phyloP scores from a whole-genome alignment of 1,140 invertebrate genomes.

The Zaprionus davidi region DNA sequence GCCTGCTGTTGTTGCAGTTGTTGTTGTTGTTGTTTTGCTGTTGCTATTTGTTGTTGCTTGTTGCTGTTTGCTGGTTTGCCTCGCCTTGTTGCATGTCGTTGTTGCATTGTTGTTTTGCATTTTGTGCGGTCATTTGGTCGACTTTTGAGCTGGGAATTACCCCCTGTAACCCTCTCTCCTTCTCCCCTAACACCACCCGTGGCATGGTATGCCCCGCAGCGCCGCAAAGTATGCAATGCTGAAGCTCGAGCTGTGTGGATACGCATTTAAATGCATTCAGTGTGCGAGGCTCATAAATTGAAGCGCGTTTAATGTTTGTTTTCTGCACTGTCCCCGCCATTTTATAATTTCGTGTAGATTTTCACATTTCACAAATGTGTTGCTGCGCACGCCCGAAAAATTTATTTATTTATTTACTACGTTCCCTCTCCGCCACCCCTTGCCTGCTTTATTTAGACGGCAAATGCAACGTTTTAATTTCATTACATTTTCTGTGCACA shows the following conservation, averaged over 20 bases:
- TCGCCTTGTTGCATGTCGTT: constrained; percentile 53
- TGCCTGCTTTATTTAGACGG: constrained; percentile 33
- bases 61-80: constrained; percentile 37
- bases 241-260: constrained; percentile 15
- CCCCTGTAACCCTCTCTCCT: background rate
- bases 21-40: constrained; percentile 19
- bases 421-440: background rate
- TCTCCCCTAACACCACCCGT: background rate
- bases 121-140: constrained; percentile 66
- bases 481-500: constrained; percentile 62
- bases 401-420: constrained; percentile 73
- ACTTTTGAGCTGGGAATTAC: constrained; percentile 39
- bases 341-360: constrained; percentile 61
- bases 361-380: constrained; percentile 70
- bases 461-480: constrained; percentile 76
- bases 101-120: constrained; percentile 66
- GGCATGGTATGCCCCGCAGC: constrained; percentile 1
- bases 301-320: constrained; percentile 74
- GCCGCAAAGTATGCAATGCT: constrained; percentile 45
- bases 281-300: constrained; percentile 71
- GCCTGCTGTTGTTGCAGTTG: constrained; percentile 18
- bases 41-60: constrained; percentile 33
- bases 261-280: constrained; percentile 75
- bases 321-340: constrained; percentile 46
- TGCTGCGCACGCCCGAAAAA: constrained; percentile 22